A percentile compares a stretch with the other conserved stretches of the same genome.
These are phyloP conservation scores for Hephaestus fuliginosus DNA, from an alignment of 2,797 vertebrate genomes.

Conservation along the genomic window DNA sequence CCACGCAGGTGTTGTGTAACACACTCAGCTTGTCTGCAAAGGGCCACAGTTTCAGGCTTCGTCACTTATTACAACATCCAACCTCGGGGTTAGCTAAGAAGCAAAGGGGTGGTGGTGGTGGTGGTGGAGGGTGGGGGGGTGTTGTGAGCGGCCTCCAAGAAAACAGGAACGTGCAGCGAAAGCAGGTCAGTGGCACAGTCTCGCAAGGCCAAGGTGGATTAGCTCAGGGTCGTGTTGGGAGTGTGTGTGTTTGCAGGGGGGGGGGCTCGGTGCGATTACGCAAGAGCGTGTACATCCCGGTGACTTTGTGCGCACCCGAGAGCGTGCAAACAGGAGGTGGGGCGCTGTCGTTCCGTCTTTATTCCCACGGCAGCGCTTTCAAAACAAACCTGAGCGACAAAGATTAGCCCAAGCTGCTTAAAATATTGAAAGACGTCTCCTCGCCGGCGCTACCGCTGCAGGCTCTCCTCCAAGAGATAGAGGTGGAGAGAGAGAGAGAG, in stretches of 20 bases:
- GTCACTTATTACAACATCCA: constrained; percentile 25
- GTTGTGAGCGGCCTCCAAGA: background rate
- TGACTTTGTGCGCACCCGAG: constrained; percentile 23
- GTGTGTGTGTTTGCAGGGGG: background rate
- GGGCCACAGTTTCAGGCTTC: constrained; percentile 27
- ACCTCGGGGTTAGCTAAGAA: constrained; percentile 25
- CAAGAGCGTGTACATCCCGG: constrained; percentile 35
- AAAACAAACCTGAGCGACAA: constrained; percentile 80
- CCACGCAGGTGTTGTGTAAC: constrained; percentile 41
- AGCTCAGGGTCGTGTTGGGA: constrained; percentile 23
- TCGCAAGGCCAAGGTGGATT: constrained; percentile 60
- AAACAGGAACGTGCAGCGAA: constrained; percentile 31
- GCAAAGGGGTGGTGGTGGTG: background rate
- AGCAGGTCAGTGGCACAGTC: constrained; percentile 73
- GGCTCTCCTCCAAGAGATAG: constrained; percentile 73
- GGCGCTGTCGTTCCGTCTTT: constrained; percentile 57
- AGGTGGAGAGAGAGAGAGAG: constrained; percentile 19
- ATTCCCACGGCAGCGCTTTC: constrained; percentile 68
- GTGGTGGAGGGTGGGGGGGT: fast-evolving
- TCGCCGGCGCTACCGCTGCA: constrained; percentile 40
- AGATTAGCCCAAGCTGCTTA: constrained; percentile 82
- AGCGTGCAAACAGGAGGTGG: constrained; percentile 52
- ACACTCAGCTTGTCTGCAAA: constrained; percentile 10
- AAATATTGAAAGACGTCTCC: constrained; percentile 81
- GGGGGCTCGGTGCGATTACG: constrained; percentile 34